These are phyloP conservation scores for Mola mola DNA, from an alignment of 2,113 vertebrate genomes.

Conservation along the genomic window DNA sequence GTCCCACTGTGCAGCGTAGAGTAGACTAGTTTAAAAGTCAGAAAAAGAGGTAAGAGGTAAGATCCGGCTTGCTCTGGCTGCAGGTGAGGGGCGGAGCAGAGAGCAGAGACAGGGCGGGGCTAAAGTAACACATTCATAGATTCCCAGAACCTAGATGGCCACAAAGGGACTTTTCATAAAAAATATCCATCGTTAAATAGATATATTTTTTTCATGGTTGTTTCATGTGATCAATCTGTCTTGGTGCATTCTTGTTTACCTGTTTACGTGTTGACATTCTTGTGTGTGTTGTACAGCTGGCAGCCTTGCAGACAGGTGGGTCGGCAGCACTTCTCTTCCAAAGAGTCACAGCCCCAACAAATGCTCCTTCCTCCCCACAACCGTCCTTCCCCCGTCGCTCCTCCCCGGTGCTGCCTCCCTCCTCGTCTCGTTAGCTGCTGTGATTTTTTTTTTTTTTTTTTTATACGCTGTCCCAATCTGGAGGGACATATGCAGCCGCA, in stretches of 20 bases:
- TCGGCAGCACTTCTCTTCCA: slow-evolving; percentile 74
- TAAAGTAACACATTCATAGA: too few species aligned
- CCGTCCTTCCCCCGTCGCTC: slow-evolving; percentile 17
- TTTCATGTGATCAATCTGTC: slow-evolving; percentile 20
- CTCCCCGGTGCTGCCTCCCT: slow-evolving; percentile 28
- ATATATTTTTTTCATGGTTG: too few species aligned
- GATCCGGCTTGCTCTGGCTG: too few species aligned
- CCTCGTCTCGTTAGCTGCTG: slow-evolving; percentile 69
- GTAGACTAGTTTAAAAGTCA: too few species aligned
- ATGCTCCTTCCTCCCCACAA: slow-evolving; percentile 62
- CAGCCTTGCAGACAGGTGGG: slow-evolving; percentile 79
- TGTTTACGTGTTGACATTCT: slow-evolving; percentile 38
- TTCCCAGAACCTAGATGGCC: too few species aligned
- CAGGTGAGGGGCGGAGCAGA: too few species aligned
- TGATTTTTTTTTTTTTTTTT: slow-evolving; percentile 64
- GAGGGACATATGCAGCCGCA: slow-evolving; percentile 71
- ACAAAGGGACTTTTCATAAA: too few species aligned
- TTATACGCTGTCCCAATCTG: slow-evolving; percentile 69
- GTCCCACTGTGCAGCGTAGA: too few species aligned
- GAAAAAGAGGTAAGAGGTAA: too few species aligned
- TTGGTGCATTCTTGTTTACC: slow-evolving; percentile 3
- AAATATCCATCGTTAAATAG: too few species aligned
- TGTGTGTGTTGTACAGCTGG: slow-evolving; percentile 69
- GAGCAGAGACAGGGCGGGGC: too few species aligned
- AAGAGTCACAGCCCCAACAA: slow-evolving; percentile 74